Percentiles rank a stretch among this genome's conserved stretches.
Evolutionary conservation across 2,888 invertebrate genomes (phyloP).

Genomic region (Chrysolina americana): DNA sequence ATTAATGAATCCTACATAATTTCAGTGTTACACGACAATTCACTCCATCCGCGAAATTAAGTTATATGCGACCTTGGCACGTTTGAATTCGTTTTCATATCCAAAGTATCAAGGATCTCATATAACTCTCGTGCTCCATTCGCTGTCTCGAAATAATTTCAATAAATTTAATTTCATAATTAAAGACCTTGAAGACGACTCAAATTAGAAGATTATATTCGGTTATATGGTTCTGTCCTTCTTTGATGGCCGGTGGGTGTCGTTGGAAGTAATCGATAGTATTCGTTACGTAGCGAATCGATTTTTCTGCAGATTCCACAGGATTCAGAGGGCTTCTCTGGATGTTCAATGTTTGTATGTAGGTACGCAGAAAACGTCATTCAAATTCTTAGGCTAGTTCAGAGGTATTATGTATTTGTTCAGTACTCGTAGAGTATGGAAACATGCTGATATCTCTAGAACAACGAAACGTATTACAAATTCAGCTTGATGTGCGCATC

Average conservation of each 20-base stretch:
- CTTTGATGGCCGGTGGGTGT: background rate
- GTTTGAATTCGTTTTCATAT: slow-evolving; percentile 3
- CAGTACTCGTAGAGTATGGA: too few relatives aligned
- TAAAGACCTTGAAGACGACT: background rate
- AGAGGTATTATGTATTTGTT: too few relatives aligned
- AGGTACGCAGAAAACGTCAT: too few relatives aligned
- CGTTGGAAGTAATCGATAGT: background rate
- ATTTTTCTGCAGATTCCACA: too few relatives aligned
- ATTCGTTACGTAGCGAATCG: too few relatives aligned
- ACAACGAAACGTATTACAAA: too few relatives aligned
- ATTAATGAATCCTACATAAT: background rate
- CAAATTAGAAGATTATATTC: background rate
- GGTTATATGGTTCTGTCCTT: background rate
- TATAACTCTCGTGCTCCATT: background rate
- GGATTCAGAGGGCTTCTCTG: too few relatives aligned
- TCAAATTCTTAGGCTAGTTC: too few relatives aligned
- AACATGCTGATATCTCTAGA: too few relatives aligned
- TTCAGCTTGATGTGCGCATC: too few relatives aligned
- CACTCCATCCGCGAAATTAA: background rate
- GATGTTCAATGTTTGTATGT: too few relatives aligned
- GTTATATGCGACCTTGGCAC: slow-evolving; percentile 6
- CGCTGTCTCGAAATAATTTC: background rate
- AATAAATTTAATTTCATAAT: background rate
- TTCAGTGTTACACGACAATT: background rate
- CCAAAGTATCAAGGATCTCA: background rate